Base-by-base conservation (phyloP, 2,113 vertebrate species). In the Ceyx margarethae region DNA sequence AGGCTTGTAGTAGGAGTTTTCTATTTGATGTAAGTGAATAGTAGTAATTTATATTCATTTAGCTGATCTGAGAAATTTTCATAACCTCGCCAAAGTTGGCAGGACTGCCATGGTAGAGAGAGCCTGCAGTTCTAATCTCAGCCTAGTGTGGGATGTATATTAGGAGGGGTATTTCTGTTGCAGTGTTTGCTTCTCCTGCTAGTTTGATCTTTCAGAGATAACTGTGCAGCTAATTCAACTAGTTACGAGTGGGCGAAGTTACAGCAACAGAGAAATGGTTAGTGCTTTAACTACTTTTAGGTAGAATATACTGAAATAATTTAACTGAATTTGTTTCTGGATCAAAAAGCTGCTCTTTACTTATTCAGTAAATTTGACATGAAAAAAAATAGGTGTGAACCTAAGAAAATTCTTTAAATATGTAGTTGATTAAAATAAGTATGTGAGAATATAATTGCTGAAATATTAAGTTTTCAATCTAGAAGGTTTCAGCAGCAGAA, bases 1-100 rank as follows among this genome's bases (percentile, higher is more conserved):
- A 92, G 78, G 67, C 84, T 79, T 76, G 62, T 50, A 67, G n/a
- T 31, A 58, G 50, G 86, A 86, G 60, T 83, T 90, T 84, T 28
- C 73, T 86, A 8, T 68, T 81, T 64, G 62, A 83, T 73, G 6
- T 57, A 61, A 88, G 78, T 42, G 73, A 78, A 28, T 56, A 65
- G 43, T 76, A 43, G 71, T 46, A 62, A 64, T 77, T 91, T 78
- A 56, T 77, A 86, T 56, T 72, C 43, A 58, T 76, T 91, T 91
- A 81, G 91, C 58, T 78, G 62, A 91, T 91, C 74, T 91, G 29
- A 95, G 66, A 92, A 89, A 69, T 76, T 68, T 91, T 92, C 89
- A 94, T 91, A 92, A 72, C 88, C 80, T 82, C 92, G 87, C 33
- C 69, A 35, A 94, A 75, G 62, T 73, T 95, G 94, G 48, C 81